Base-by-base conservation (phyloP, 2,113 vertebrate genomes). In the Lota lota region DNA sequence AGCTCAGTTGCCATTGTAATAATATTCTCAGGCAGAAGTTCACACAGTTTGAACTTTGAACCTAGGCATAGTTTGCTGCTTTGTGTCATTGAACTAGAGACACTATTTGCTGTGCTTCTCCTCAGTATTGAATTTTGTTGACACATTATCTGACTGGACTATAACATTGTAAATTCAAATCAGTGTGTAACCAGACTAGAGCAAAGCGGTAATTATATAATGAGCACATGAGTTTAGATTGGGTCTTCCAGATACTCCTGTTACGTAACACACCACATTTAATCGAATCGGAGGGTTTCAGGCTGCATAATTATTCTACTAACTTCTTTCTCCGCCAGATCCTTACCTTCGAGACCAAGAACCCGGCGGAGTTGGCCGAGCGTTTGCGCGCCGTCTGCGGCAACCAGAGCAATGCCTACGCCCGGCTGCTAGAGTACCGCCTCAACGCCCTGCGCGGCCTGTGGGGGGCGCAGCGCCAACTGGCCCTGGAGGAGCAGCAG, bases 391-490 rank as follows among this genome's bases (percentile, higher is more conserved):
- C 96, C 0, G 94, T 99, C 33, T 99, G 97, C 17, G 97, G 97
- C 0, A 99, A 98, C 83, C 97, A 99, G 91, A 99, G 97, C 89
- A 99, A 99, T 0, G 97, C 97, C 0, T 99, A 99, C 0, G 96
- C 97, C 1, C 94, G 96, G 3, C 92, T 99, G 40, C 90, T 99
- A 75, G 97, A 99, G 73, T 99, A 99, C 82, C 94, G 97, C 2
- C 93, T 99, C 28, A 99, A 99, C 2, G 97, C 97, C 1, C 81
- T 99, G 79, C 94, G 97, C 0, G 97, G 97, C 51, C 94, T 99
- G 64, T 99, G 97, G 97, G 96, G 95, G 1, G 97, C 97, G 10
- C 97, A 99, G 87, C 94, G 96, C 70, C 97, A 99, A 90, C 87
- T 99, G 18, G 96, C 97, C 86, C 75, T 99, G 89, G 97, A 99